A percentile compares a stretch with the other conserved stretches of the same genome.
Evolutionary conservation across 1,140 invertebrate genomes (phyloP).

Genomic region (Eurytemora carolleeae): DNA sequence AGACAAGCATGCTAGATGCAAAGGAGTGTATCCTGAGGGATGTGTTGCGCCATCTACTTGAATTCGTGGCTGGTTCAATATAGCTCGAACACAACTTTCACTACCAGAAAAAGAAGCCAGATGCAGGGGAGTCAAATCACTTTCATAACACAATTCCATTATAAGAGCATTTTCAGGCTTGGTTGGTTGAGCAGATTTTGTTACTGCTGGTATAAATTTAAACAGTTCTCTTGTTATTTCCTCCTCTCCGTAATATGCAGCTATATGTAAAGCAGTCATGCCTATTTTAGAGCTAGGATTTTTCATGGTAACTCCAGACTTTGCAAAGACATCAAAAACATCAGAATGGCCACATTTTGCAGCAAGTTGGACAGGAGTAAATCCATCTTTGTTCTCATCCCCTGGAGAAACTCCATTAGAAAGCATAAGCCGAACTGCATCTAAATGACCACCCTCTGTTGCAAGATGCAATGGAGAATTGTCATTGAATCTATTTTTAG

Average conservation of each 20-base stretch:
- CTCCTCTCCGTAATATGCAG: conserved; percentile 93
- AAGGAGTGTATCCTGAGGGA: conserved; percentile 62
- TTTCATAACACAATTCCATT: neutral
- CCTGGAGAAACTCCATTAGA: conserved; percentile 82
- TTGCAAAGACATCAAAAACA: conserved; percentile 75
- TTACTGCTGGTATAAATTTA: neutral
- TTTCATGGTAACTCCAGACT: conserved; percentile 51
- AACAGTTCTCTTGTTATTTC: conserved; percentile 26
- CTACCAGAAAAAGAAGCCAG: conserved; percentile 89
- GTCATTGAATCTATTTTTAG: conserved; percentile 80
- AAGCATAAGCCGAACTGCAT: conserved; percentile 76
- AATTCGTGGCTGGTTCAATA: conserved; percentile 87
- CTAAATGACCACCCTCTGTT: conserved; percentile 79
- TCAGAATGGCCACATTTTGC: conserved; percentile 84
- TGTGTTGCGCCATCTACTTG: conserved; percentile 77
- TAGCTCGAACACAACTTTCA: conserved; percentile 80
- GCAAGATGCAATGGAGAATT: conserved; percentile 90
- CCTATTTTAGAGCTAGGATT: conserved; percentile 87
- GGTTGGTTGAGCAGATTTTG: neutral
- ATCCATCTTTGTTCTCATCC: conserved; percentile 86
- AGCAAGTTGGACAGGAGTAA: conserved; percentile 85
- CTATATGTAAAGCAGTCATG: conserved; percentile 87
- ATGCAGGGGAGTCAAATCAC: conserved; percentile 89
- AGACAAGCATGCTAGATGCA: conserved; percentile 85
- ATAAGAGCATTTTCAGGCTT: neutral